Conservation (phyloP, 2,888 invertebrate species). For the Pelosia muscerda region DNA sequence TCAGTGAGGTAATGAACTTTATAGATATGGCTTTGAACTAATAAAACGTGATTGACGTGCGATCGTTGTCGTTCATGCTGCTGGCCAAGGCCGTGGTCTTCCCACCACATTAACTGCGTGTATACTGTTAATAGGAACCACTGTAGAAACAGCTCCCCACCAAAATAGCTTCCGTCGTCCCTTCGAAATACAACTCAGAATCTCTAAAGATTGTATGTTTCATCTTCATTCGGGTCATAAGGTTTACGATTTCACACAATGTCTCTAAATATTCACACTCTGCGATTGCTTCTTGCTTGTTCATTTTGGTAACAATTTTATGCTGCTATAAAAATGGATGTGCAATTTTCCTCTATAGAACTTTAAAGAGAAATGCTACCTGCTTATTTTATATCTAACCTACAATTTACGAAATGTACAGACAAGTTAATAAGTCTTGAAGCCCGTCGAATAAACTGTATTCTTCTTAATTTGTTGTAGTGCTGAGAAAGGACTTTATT, state of each 20-base stretch:
- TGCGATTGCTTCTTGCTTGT: constrained; percentile 61
- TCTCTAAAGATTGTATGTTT: constrained; percentile 54
- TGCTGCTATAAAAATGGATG: constrained; percentile 58
- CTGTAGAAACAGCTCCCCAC: constrained; percentile 19
- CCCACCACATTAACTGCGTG: constrained; percentile 56
- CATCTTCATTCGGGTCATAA: constrained; percentile 73
- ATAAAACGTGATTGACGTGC: constrained; percentile 81
- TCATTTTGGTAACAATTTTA: constrained; percentile 71
- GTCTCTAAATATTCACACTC: constrained; percentile 64
- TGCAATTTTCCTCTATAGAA: constrained; percentile 54
- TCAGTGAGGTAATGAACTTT: constrained; percentile 79
- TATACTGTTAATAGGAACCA: constrained; percentile 31
- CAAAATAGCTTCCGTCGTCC: constrained; percentile 50
- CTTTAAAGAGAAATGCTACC: constrained; percentile 52
- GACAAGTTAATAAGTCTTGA: not conserved
- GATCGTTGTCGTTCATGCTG: constrained; percentile 67
- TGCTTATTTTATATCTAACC: constrained; percentile 35
- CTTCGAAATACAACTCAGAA: constrained; percentile 49
- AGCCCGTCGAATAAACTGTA: too few species aligned
- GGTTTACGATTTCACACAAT: constrained; percentile 79
- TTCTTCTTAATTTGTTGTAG: not conserved
- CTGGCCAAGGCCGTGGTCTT: constrained; percentile 68
- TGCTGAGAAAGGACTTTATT: not conserved
- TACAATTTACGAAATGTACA: not conserved
- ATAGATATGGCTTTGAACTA: constrained; percentile 83